Evolutionary conservation across 2,888 invertebrate species (phyloP), one percentile per base, ranked within the genome.

Genomic region (Atrina japonica): DNA sequence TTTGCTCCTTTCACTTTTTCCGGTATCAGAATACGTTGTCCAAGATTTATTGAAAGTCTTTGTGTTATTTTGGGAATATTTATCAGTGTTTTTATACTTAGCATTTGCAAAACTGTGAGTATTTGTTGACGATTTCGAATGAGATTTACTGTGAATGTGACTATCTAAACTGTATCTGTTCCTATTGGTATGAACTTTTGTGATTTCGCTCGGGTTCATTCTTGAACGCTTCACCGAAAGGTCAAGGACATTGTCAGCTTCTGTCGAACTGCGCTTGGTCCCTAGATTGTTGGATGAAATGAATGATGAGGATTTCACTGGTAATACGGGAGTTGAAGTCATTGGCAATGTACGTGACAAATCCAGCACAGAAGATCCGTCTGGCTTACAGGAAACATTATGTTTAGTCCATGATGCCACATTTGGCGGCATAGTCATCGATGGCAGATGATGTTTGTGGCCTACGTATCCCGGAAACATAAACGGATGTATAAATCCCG

Each of bases 141-240:
- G 35, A 35, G 35, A 35, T 35, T 35, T 35, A 11, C 11, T 35
- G 35, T 11, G 35, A 35, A 35, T 35, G 35, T 35, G 35, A 35
- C 35, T 35, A 11, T 35, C 35, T 11, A 35, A 35, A 11, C 35
- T 35, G 11, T 35, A 11, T 35, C 35, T 35, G 35, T 35, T 5
- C 11, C 11, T 35, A 35, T 35, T 35, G 35, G 35, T 11, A 35
- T 35, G 56, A 35, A 56, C 40, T 35, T 56, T 40, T 35, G 40
- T 35, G 14, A 56, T 56, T 18, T 35, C 40, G 21, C 7, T 35
- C 9, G 35, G 1, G 11, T 56, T 23, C 11, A 64, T 50, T 64
- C 64, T 70, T 3, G 64, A 35, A 30, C 58, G 55, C 52, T 70
- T 70, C 11, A 59, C 30, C n/a, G 70, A 70, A 3, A 70, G 56